phyloP scores from a whole-genome alignment of 2,113 vertebrate species.

The Scolopax mira region DNA sequence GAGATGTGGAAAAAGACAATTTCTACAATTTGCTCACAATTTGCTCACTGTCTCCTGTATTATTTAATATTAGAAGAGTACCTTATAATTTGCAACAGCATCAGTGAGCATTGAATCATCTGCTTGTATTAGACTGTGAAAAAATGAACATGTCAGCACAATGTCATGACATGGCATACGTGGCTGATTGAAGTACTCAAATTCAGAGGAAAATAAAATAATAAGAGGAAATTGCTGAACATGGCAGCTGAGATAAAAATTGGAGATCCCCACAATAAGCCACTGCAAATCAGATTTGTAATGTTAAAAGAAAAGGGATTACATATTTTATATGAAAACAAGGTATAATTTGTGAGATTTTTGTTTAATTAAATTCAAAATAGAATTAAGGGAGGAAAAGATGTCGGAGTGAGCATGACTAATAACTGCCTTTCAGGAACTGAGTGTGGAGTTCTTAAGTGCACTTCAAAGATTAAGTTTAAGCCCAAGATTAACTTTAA shows the following conservation, averaged over 20 bases:
- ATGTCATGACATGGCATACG: neutral
- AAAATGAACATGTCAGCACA: neutral
- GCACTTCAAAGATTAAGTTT: neutral
- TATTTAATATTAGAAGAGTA: neutral
- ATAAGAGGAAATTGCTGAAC: neutral
- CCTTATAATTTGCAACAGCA: neutral
- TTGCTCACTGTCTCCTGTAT: neutral
- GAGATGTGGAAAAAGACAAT: neutral
- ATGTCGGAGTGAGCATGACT: neutral
- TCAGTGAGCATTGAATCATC: neutral
- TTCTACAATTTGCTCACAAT: neutral
- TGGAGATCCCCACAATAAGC: neutral
- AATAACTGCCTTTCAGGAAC: neutral
- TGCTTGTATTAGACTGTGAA: neutral
- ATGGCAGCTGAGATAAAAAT: neutral
- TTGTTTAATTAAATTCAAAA: conserved; percentile 6
- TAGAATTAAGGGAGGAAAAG: neutral
- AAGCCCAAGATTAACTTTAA: neutral
- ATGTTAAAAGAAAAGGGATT: neutral
- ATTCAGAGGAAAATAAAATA: neutral
- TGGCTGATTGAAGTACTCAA: neutral
- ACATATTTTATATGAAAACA: neutral
- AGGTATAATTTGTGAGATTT: neutral
- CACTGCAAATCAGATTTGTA: neutral
- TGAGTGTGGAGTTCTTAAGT: neutral